A percentile compares a stretch with the other conserved stretches of the same genome.
phyloP scores from a whole-genome alignment of 2,113 vertebrate species.

The Mustela lutreola region DNA sequence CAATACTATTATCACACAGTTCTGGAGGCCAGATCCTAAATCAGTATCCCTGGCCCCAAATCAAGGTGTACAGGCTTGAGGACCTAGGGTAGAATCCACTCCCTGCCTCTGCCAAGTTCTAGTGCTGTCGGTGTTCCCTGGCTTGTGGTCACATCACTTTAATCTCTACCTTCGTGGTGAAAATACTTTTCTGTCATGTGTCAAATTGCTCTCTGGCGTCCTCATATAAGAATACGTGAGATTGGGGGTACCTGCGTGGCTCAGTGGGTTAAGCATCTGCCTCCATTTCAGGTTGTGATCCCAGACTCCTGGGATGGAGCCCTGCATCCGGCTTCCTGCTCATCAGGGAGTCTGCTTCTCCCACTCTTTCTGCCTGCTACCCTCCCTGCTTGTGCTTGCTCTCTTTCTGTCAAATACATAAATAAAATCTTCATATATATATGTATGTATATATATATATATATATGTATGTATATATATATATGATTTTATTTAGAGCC shows the following conservation, averaged over 20 bases:
- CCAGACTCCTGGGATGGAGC: neutral
- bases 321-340: accelerated
- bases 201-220: neutral
- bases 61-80: neutral
- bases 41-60: neutral
- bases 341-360: neutral
- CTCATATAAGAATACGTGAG: neutral
- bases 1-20: neutral
- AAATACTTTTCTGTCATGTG: neutral
- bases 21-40: neutral
- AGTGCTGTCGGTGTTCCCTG: accelerated
- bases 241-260: neutral
- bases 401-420: too few relatives aligned
- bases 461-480: too few relatives aligned
- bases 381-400: too few relatives aligned
- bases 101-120: too few relatives aligned
- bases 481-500: neutral
- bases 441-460: too few relatives aligned
- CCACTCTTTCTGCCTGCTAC: too few relatives aligned
- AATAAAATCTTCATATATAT: too few relatives aligned
- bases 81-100: neutral
- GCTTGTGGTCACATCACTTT: neutral
- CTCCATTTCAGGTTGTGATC: neutral
- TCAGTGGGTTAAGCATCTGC: neutral
- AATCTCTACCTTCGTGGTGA: neutral